These are phyloP conservation scores for Aphaenogaster floridana DNA, from an alignment of 1,140 invertebrate species.

Conservation along the genomic window DNA sequence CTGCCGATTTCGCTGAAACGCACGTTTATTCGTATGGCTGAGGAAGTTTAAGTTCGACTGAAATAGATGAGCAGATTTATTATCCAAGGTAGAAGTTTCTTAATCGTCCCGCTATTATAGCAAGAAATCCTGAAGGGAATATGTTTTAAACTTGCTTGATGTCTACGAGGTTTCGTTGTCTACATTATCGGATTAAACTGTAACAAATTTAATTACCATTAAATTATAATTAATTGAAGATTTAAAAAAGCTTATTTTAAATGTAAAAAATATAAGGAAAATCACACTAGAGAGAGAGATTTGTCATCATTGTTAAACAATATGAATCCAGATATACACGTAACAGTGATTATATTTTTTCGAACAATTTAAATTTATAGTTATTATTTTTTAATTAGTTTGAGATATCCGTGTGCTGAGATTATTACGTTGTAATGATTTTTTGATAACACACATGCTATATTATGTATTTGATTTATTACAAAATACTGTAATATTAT, in stretches of 20 bases:
- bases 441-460: background rate
- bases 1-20: constrained; percentile 34
- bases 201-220: constrained; percentile 16
- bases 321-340: background rate
- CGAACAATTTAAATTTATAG: background rate
- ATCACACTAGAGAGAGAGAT: background rate
- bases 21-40: constrained; percentile 40
- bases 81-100: constrained; percentile 64
- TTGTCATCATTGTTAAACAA: background rate
- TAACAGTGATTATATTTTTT: background rate
- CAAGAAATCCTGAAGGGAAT: constrained; percentile 31
- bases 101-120: constrained; percentile 60
- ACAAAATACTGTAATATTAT: background rate
- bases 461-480: background rate
- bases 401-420: background rate
- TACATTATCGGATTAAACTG: constrained; percentile 14
- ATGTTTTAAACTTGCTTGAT: constrained; percentile 39
- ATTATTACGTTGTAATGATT: background rate
- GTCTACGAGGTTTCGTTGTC: constrained; percentile 33
- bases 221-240: constrained; percentile 23
- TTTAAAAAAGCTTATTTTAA: background rate
- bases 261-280: background rate
- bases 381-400: constrained; percentile 19
- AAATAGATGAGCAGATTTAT: constrained; percentile 69
- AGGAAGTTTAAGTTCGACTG: constrained; percentile 66